Conservation (phyloP, 1,140 invertebrate genomes). For the Leptopilina clavipes region DNA sequence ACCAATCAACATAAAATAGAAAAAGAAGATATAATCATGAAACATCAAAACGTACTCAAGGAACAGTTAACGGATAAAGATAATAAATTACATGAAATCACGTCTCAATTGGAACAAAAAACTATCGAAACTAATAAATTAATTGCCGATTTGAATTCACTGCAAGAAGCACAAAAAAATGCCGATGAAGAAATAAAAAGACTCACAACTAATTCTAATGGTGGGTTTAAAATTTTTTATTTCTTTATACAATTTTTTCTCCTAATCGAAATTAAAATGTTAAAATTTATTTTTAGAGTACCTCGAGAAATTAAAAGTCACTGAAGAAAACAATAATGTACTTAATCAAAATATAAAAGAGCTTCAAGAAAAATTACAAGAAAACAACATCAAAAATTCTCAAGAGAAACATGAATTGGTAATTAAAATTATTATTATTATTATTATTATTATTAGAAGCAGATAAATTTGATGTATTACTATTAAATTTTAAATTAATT, state of each 20-base stretch:
- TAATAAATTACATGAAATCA: slow-evolving; percentile 68
- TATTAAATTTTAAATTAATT: background rate
- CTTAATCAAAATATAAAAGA: slow-evolving; percentile 54
- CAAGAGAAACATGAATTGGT: slow-evolving; percentile 61
- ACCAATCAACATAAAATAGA: slow-evolving; percentile 55
- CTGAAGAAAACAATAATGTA: slow-evolving; percentile 51
- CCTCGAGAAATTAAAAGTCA: slow-evolving; percentile 48
- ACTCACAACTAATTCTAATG: slow-evolving; percentile 57
- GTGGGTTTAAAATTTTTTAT: slow-evolving; percentile 48
- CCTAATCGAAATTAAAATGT: slow-evolving; percentile 11
- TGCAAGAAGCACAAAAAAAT: slow-evolving; percentile 49
- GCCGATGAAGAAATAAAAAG: slow-evolving; percentile 60
- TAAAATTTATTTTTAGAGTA: slow-evolving; percentile 51
- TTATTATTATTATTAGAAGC: too few relatives aligned
- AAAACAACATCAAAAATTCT: slow-evolving; percentile 48
- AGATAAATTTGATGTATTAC: too few relatives aligned
- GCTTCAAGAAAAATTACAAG: slow-evolving; percentile 42
- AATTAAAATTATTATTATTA: slow-evolving; percentile 32
- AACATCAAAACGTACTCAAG: slow-evolving; percentile 61
- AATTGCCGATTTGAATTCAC: slow-evolving; percentile 65
- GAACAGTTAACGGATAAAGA: slow-evolving; percentile 74
- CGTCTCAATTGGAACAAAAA: slow-evolving; percentile 66
- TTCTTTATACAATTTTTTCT: background rate
- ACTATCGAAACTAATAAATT: slow-evolving; percentile 74
- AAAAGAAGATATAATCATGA: slow-evolving; percentile 51